Conservation (phyloP, 2,888 invertebrate genomes). For the Tryphoninae sp. region DNA sequence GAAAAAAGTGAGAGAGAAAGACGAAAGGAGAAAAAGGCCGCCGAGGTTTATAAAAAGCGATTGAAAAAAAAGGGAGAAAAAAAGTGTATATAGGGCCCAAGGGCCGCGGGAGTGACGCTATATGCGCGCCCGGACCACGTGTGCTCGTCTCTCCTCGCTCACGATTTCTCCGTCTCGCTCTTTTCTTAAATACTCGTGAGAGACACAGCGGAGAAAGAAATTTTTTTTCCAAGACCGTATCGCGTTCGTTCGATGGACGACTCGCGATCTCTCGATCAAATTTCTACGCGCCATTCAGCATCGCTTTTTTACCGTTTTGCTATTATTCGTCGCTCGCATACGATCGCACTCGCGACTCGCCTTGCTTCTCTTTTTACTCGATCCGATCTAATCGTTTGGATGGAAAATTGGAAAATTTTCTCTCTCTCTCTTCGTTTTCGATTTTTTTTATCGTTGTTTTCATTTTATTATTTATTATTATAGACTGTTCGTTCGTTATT, state of each 20-base stretch:
- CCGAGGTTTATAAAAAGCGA: conserved; percentile 79
- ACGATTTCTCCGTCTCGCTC: conserved; percentile 28
- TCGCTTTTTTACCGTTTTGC: conserved; percentile 64
- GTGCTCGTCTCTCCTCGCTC: conserved; percentile 65
- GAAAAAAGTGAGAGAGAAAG: conserved; percentile 66
- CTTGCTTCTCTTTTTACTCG: conserved; percentile 38
- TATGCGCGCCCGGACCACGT: conserved; percentile 73
- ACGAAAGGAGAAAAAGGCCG: conserved; percentile 63
- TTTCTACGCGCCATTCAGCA: conserved; percentile 78
- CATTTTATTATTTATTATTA: neutral
- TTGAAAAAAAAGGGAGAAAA: conserved; percentile 70
- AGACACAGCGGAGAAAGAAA: conserved; percentile 47
- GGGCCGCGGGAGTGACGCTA: conserved; percentile 68
- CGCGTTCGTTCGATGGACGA: conserved; percentile 65
- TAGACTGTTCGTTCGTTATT: too few relatives aligned
- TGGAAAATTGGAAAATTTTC: neutral
- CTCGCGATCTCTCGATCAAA: conserved; percentile 76
- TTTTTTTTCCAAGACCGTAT: conserved; percentile 61
- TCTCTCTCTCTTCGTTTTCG: neutral
- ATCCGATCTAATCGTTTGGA: conserved; percentile 45
- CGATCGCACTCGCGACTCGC: conserved; percentile 3
- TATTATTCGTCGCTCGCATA: neutral
- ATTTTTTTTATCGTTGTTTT: neutral
- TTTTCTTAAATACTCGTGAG: conserved; percentile 56
- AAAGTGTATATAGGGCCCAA: conserved; percentile 66